Evolutionary conservation across 2,797 vertebrate genomes (phyloP), one percentile per base, ranked within the genome.

Genomic region (Phaenicophaeus curvirostris): DNA sequence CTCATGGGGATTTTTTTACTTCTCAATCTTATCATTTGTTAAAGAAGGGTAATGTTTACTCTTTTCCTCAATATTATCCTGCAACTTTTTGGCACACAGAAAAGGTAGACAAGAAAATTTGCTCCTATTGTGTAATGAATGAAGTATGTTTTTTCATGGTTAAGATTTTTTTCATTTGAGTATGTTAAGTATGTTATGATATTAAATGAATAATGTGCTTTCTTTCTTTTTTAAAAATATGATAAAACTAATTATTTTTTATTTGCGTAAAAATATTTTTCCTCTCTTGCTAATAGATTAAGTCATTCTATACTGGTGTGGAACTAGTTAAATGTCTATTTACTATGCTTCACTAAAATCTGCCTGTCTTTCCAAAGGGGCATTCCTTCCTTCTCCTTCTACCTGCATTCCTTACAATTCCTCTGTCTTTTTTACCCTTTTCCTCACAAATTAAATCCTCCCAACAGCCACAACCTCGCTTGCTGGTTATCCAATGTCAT

Each of bases 301-400:
- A 91, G 86, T 61, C 30, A 92, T 94, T 92, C 27, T 69, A 15
- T 89, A 50, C 61, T 95, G n/a, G 15, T 91, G 66, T 95, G 59
- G 75, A 93, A 91, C 69, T 88, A 81, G 71, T 80, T 91, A 51
- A 91, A 89, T 83, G 27, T 79, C 46, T 91, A 5, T 95, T 92
- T 93, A 80, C 31, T 89, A 30, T 54, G 87, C 39, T 89, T 96
- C 30, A 77, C 58, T 93, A 89, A 91, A 94, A 85, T 72, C 51
- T 1, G 0, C 72, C 86, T 95, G 69, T 83, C 85, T 96, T 96
- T 97, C 95, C 97, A 97, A 98, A 98, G 98, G 97, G 94, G 97
- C 98, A 97, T 97, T 97, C 98, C 98, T 98, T 98, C 98, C 98
- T 98, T 97, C 98, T 98, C 98, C 98, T 99, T 98, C 95, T 96